A percentile compares a stretch with the other conserved stretches of the same genome.
phyloP scores from a whole-genome alignment of 2,113 vertebrate genomes.

The Garra rufa region DNA sequence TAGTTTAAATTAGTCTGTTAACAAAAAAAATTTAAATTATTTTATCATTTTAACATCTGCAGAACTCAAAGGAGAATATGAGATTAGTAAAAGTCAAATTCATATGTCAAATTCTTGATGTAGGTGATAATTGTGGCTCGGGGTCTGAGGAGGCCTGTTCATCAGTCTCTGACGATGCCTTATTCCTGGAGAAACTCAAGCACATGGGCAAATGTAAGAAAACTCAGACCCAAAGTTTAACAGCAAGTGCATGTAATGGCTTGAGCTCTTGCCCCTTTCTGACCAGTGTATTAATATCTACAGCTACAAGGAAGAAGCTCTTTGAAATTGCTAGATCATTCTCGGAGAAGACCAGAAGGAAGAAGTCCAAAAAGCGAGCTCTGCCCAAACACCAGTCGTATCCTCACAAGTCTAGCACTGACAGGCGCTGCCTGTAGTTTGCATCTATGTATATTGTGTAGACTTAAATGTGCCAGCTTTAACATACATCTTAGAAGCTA shows the following conservation, averaged over 20 bases:
- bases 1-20: not conserved
- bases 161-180: constrained; percentile 88
- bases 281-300: constrained; percentile 16
- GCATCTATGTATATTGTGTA: not conserved
- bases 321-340: constrained; percentile 96
- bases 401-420: constrained; percentile 65
- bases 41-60: not conserved
- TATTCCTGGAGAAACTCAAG: constrained; percentile 97
- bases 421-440: not conserved
- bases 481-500: not conserved
- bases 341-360: constrained; percentile 94
- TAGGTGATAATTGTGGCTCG: constrained; percentile 77
- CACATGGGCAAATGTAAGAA: constrained; percentile 99
- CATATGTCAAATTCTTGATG: not conserved
- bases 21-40: not conserved
- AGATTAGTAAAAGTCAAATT: not conserved
- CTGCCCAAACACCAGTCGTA: constrained; percentile 92
- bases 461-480: not conserved
- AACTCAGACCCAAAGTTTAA: not conserved
- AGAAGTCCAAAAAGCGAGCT: constrained; percentile 88
- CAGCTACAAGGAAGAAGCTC: constrained; percentile 94
- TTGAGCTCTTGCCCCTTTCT: not conserved
- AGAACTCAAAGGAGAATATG: not conserved
- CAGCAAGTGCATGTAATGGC: too few species aligned
- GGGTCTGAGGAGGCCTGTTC: constrained; percentile 76